A percentile compares a stretch with the other conserved stretches of the same genome.
Conservation (phyloP, 2,888 invertebrate genomes). For the Drosophila ochracea region DNA sequence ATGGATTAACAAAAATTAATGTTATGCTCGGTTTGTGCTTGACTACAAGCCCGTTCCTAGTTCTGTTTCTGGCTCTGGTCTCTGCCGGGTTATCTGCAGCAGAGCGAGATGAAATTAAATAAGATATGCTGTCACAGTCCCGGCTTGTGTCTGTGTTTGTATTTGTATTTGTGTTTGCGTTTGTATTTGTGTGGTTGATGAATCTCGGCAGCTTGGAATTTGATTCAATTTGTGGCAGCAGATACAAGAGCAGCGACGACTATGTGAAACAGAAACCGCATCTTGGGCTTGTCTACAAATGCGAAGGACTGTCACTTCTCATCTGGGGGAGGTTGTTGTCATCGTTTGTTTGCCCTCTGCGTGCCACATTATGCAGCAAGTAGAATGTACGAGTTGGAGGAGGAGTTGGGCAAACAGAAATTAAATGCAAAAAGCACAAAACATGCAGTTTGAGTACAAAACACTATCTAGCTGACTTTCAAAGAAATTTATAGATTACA, state of each 20-base stretch:
- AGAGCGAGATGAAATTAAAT: constrained; percentile 67
- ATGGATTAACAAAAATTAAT: constrained; percentile 81
- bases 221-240: constrained; percentile 68
- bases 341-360: constrained; percentile 40
- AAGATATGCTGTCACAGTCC: constrained; percentile 73
- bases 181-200: constrained; percentile 42
- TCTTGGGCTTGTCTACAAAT: constrained; percentile 39
- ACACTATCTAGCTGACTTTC: constrained; percentile 15
- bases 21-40: constrained; percentile 58
- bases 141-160: constrained; percentile 25
- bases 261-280: constrained; percentile 35
- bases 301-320: constrained; percentile 25
- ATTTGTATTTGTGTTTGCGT: constrained; percentile 15
- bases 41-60: constrained; percentile 32
- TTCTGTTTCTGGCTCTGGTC: not conserved
- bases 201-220: constrained; percentile 63
- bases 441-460: constrained; percentile 1
- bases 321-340: constrained; percentile 15
- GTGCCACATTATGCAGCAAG: constrained; percentile 33
- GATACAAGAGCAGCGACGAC: constrained; percentile 22
- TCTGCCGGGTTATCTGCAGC: constrained; percentile 44
- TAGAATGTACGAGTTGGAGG: constrained; percentile 8
- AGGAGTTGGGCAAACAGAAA: constrained; percentile 1
- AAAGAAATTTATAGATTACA: not conserved
- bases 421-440: constrained; percentile 16